Conservation (phyloP, 2,113 vertebrate species). For the Nycticorax nycticorax region DNA sequence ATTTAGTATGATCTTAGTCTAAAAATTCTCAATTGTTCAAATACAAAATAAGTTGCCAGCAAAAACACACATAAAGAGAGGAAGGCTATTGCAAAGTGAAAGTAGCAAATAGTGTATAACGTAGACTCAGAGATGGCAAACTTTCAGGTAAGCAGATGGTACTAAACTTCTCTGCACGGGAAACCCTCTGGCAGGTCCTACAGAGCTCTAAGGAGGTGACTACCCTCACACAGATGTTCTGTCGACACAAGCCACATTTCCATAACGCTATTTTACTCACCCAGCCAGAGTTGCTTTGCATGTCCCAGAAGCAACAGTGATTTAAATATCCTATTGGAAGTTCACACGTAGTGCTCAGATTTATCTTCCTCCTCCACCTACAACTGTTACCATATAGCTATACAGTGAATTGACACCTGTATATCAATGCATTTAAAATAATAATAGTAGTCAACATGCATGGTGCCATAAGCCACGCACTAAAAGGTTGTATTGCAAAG, state of each 20-base stretch:
- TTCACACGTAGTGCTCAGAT: neutral
- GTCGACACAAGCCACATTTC: neutral
- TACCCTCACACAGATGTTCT: slow-evolving; percentile 36
- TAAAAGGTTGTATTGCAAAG: neutral
- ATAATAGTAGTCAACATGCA: neutral
- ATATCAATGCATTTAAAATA: neutral
- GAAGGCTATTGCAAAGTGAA: neutral
- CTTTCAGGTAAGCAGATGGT: slow-evolving; percentile 47
- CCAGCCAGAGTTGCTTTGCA: neutral
- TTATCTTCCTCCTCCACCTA: neutral
- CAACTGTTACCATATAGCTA: neutral
- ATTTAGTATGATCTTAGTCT: neutral
- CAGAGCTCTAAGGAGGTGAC: neutral
- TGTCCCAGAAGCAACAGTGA: neutral
- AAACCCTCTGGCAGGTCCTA: slow-evolving; percentile 29
- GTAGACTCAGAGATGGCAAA: slow-evolving; percentile 4
- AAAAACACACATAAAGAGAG: neutral
- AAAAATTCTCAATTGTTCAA: neutral
- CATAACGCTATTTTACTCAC: neutral
- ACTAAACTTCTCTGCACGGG: neutral
- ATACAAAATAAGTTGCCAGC: neutral
- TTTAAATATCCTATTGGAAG: neutral
- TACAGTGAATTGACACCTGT: neutral
- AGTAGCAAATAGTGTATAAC: neutral
- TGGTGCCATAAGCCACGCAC: neutral